Base-by-base conservation (phyloP, 2,888 invertebrate genomes). In the Tryphoninae sp. region DNA sequence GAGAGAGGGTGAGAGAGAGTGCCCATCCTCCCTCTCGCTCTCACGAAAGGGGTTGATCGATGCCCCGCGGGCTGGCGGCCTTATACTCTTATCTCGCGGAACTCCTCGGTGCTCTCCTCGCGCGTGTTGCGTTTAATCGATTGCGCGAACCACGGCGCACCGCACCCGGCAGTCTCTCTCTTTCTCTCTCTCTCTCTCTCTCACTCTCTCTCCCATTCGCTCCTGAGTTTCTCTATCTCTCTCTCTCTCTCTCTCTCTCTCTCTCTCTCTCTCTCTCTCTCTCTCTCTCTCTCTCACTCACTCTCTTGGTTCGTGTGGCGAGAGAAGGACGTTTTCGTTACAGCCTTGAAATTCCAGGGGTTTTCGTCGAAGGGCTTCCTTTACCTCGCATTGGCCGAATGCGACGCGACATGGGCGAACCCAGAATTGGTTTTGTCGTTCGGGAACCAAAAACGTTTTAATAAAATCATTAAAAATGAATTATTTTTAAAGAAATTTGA, bases 121-220 rank as follows among this genome's bases (percentile, higher is more conserved):
- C 64, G 65, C 77, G 55, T 76, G 84, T 82, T 85, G 84, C 84
- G 86, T 86, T 86, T 88, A 84, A 88, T 88, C 86, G 88, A 88
- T 87, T 85, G 76, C 77, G 76, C 82, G 74, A 83, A 73, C 73
- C 81, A 75, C 80, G 84, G 82, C 82, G 62, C 74, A 73, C 77
- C 72, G 78, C 71, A 67, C 62, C 71, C 79, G 49, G 40, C 64
- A 55, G n/a, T 79, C 19, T 40, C 55, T 74, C 64, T 53, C 55
- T 26, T 19, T 42, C 74, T 33, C 74, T 55, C n/a, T 62, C 59
- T 51, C 61, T n/a, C 49, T 23, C 51, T 40, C 51, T 51, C 51
- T 73, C 33, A 13, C 13, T 33, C 33, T 59, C 33, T 53, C 53
- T 26, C 45, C 19, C 19, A 19, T 19, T 19, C 19, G 19, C 19